Evolutionary conservation across 2,888 invertebrate species (phyloP).

Genomic region (Drosophila robusta): DNA sequence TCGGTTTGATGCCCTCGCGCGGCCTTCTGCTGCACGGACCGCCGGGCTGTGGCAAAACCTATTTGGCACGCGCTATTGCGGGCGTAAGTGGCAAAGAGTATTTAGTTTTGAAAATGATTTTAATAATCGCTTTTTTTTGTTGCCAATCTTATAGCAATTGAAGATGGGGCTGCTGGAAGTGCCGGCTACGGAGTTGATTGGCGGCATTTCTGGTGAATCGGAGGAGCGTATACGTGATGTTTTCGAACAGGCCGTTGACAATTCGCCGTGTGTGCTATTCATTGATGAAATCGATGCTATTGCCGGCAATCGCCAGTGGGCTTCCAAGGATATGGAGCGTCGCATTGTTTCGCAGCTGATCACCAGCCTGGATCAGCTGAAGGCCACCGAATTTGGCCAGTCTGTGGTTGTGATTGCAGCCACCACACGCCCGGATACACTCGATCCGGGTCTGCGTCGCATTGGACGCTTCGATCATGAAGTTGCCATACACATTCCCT

Average conservation of each 20-base stretch:
- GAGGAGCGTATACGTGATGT: slow-evolving; percentile 96
- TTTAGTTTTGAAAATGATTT: too few relatives aligned
- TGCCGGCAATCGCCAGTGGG: slow-evolving; percentile 94
- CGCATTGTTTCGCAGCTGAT: slow-evolving; percentile 97
- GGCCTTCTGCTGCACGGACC: slow-evolving; percentile 98
- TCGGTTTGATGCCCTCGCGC: slow-evolving; percentile 94
- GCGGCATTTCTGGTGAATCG: slow-evolving; percentile 97
- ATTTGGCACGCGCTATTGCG: slow-evolving; percentile 92
- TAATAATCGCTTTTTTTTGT: background rate
- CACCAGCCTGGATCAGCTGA: slow-evolving; percentile 92
- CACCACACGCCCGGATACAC: slow-evolving; percentile 95
- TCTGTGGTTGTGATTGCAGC: slow-evolving; percentile 94
- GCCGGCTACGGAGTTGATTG: slow-evolving; percentile 96
- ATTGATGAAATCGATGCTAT: slow-evolving; percentile 99
- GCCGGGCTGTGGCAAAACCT: slow-evolving; percentile 96
- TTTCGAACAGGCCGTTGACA: slow-evolving; percentile 93
- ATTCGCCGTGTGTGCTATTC: slow-evolving; percentile 94
- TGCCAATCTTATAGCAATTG: slow-evolving; percentile 88
- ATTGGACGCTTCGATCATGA: slow-evolving; percentile 98
- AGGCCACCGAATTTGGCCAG: slow-evolving; percentile 82
- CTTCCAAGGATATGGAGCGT: slow-evolving; percentile 97
- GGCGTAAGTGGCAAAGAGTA: slow-evolving; percentile 87
- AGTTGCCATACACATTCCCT: slow-evolving; percentile 96
- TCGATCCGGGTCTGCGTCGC: slow-evolving; percentile 96
- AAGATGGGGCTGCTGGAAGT: slow-evolving; percentile 93